Evolutionary conservation across 1,140 invertebrate genomes (phyloP).

Genomic region (Homalodisca vitripennis): DNA sequence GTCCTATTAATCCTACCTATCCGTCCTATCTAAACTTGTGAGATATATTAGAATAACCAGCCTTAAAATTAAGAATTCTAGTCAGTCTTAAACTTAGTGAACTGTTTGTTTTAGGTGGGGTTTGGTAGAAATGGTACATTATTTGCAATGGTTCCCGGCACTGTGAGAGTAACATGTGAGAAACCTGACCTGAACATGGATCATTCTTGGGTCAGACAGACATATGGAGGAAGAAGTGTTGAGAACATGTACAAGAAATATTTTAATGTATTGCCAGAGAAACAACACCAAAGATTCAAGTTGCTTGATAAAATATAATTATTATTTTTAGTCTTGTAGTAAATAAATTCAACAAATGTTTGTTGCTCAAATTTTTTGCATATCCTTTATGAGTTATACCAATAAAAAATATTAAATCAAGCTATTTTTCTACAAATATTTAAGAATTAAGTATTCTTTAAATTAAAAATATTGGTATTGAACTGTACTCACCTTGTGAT

Average conservation of each 20-base stretch:
- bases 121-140: constrained; percentile 10
- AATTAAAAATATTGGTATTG: no score
- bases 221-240: constrained; percentile 1
- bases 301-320: constrained; percentile 13
- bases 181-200: neutral
- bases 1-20: neutral
- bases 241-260: neutral
- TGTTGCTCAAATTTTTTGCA: no score
- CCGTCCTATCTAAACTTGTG: no score
- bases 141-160: neutral
- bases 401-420: no score
- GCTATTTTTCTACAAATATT: no score
- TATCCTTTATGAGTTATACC: no score
- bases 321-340: neutral
- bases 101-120: neutral
- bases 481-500: no score
- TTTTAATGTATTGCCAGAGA: constrained; percentile 9
- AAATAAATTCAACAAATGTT: no score
- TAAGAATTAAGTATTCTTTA: no score
- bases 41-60: neutral
- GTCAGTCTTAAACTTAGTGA: neutral
- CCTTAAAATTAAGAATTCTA: neutral
- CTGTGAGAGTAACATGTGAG: constrained; percentile 1
- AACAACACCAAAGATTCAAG: constrained; percentile 7
- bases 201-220: neutral